phyloP scores from a whole-genome alignment of 1,140 invertebrate species.

The Melanaphis sacchari region DNA sequence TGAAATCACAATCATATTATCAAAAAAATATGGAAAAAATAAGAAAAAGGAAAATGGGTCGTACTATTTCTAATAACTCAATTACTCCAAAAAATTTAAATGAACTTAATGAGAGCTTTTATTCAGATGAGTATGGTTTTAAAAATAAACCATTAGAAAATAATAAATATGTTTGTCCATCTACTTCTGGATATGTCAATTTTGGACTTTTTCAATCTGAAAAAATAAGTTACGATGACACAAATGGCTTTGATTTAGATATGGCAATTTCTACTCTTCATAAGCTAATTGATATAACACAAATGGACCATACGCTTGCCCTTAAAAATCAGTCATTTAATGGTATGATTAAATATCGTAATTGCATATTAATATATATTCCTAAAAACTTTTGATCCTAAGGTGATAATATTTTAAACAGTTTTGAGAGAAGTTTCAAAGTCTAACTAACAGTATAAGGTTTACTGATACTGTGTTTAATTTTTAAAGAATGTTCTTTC shows the following conservation, averaged over 20 bases:
- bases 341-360: conserved; percentile 21
- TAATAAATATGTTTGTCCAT: conserved; percentile 44
- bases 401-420: background rate
- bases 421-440: too few relatives aligned
- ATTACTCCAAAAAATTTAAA: conserved; percentile 1
- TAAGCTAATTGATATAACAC: conserved; percentile 43
- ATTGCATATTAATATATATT: background rate
- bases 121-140: conserved; percentile 36
- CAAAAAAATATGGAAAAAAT: conserved; percentile 47
- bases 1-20: conserved; percentile 29
- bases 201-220: conserved; percentile 53
- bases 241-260: conserved; percentile 42
- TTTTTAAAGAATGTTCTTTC: background rate
- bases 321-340: conserved; percentile 25
- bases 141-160: background rate
- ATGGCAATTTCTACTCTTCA: conserved; percentile 41
- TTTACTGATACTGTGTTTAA: too few relatives aligned
- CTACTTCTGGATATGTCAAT: conserved; percentile 47
- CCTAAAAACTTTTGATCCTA: background rate
- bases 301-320: background rate
- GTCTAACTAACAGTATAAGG: too few relatives aligned
- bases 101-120: background rate
- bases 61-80: conserved; percentile 35
- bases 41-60: conserved; percentile 24
- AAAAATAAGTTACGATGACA: conserved; percentile 32